Evolutionary conservation across 2,888 invertebrate genomes (phyloP).

Genomic region (Pteria penguin): DNA sequence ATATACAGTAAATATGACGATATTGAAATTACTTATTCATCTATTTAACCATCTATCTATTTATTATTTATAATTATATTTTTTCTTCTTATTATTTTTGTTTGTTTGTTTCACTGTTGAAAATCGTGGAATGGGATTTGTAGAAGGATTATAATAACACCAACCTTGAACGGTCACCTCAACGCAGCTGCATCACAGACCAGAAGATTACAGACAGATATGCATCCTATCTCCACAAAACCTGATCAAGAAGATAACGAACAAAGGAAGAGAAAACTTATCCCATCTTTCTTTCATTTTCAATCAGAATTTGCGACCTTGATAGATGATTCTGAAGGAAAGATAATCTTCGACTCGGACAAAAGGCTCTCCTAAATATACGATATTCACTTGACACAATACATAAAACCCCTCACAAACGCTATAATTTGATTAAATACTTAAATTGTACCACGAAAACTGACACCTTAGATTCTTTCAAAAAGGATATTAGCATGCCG

Average conservation of each 20-base stretch:
- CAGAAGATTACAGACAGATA: too few species aligned
- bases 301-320: constrained; percentile 33
- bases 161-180: neutral
- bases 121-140: constrained; percentile 27
- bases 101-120: constrained; percentile 34
- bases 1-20: too few species aligned
- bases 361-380: constrained; percentile 28
- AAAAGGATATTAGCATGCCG: constrained; percentile 21
- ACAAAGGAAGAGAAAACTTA: constrained; percentile 3
- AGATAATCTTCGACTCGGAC: constrained; percentile 37
- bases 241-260: constrained; percentile 14
- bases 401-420: constrained; percentile 36
- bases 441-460: constrained; percentile 40
- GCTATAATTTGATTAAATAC: constrained; percentile 46
- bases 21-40: too few species aligned
- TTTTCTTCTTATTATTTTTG: too few species aligned
- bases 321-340: constrained; percentile 41
- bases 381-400: constrained; percentile 29
- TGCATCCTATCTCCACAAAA: too few species aligned
- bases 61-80: too few species aligned
- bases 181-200: too few species aligned
- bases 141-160: neutral
- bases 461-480: constrained; percentile 21
- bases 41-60: too few species aligned
- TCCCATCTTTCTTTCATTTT: constrained; percentile 19